Percentiles rank a stretch among this genome's conserved stretches.
These are phyloP conservation scores for Hecatera dysodea DNA, from an alignment of 2,888 invertebrate species.

Conservation along the genomic window DNA sequence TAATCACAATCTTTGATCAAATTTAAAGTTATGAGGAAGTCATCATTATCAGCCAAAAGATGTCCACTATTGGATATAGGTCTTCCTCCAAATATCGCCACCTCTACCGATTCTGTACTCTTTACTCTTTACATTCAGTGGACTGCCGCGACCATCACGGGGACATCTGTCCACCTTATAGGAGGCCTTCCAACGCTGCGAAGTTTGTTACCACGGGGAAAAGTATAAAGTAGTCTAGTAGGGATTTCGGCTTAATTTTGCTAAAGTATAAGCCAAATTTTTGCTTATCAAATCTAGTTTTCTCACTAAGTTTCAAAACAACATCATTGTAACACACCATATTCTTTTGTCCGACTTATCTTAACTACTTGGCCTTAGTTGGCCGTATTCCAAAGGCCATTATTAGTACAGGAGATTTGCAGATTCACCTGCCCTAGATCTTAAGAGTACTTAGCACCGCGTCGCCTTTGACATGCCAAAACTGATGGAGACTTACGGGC, in stretches of 20 bases:
- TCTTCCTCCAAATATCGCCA: no score
- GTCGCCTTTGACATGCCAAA: constrained; percentile 55
- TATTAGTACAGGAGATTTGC: constrained; percentile 60
- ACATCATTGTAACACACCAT: neutral
- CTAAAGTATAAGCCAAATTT: neutral
- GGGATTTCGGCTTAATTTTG: neutral
- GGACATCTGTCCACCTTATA: no score
- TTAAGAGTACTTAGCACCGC: constrained; percentile 55
- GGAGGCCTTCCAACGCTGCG: no score
- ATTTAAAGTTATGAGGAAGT: no score
- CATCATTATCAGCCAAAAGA: no score
- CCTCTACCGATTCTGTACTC: no score
- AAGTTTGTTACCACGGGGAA: no score
- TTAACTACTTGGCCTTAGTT: constrained; percentile 48
- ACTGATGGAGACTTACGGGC: constrained; percentile 34
- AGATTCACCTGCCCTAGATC: constrained; percentile 61
- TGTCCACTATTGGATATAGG: no score
- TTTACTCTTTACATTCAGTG: no score
- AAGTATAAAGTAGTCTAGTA: no score
- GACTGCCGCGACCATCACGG: no score
- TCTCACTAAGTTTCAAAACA: constrained; percentile 5
- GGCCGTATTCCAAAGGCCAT: constrained; percentile 54
- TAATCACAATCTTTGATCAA: no score
- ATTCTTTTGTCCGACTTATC: constrained; percentile 49
- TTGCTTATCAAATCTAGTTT: neutral